These are phyloP conservation scores for Halcyon malimbica DNA, from an alignment of 2,113 vertebrate species.

Conservation along the genomic window DNA sequence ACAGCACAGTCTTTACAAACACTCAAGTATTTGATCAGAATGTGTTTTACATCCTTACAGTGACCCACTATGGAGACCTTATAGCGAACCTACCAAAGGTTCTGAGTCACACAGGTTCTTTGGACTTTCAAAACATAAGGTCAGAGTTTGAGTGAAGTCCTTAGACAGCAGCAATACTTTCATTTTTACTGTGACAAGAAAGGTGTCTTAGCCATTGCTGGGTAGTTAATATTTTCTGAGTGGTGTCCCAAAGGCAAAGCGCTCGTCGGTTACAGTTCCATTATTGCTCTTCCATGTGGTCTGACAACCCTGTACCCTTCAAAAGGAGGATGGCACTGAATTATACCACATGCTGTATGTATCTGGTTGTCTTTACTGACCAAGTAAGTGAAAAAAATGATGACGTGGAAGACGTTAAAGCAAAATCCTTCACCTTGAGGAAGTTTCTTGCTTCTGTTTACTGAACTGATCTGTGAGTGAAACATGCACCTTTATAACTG, in stretches of 20 bases:
- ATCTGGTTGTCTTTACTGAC: neutral
- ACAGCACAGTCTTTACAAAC: neutral
- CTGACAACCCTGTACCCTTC: neutral
- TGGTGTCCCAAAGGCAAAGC: constrained; percentile 21
- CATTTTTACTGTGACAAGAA: constrained; percentile 45
- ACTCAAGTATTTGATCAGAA: neutral
- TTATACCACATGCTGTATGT: neutral
- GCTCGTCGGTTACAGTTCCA: neutral
- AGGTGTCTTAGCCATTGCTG: constrained; percentile 3
- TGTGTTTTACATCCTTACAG: neutral
- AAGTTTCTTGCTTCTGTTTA: constrained; percentile 14
- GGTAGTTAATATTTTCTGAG: constrained; percentile 51
- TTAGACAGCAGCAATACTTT: neutral
- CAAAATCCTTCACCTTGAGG: constrained; percentile 48
- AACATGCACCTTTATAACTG: neutral
- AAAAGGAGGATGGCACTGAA: neutral
- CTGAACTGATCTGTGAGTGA: constrained; percentile 43
- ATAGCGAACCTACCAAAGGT: neutral
- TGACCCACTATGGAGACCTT: neutral
- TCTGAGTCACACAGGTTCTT: neutral
- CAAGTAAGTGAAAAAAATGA: constrained; percentile 1
- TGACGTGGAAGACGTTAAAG: constrained; percentile 25
- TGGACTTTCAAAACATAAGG: constrained; percentile 39
- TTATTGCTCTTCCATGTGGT: constrained; percentile 9
- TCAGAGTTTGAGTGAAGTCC: constrained; percentile 10